A percentile compares a stretch with the other conserved stretches of the same genome.
phyloP scores from a whole-genome alignment of 2,797 vertebrate genomes.

The Trachurus trachurus region DNA sequence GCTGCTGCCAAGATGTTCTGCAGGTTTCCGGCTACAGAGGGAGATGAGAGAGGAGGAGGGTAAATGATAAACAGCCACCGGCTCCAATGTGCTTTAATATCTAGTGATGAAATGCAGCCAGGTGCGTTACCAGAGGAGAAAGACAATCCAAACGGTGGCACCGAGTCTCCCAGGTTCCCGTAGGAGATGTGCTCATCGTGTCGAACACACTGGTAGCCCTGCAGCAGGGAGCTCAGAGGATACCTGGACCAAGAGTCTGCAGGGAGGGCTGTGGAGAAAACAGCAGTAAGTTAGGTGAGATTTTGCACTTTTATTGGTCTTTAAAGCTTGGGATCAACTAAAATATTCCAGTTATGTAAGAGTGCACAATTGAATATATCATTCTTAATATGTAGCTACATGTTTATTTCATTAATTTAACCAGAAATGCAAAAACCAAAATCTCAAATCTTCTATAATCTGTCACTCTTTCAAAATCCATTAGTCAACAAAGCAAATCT shows the following conservation, averaged over 20 bases:
- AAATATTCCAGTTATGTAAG: not conserved
- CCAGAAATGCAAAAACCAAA: no score
- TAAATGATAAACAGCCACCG: not conserved
- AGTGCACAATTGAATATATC: no score
- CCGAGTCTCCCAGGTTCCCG: slow-evolving; percentile 87
- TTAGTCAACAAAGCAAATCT: no score
- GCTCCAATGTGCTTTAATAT: not conserved
- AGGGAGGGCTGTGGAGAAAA: slow-evolving; percentile 38
- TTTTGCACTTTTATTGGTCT: not conserved
- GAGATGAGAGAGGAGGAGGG: not conserved
- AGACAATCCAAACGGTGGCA: slow-evolving; percentile 94
- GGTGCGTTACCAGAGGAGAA: slow-evolving; percentile 91
- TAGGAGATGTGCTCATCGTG: slow-evolving; percentile 92
- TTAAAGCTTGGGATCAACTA: not conserved
- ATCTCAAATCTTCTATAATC: no score
- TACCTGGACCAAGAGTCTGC: slow-evolving; percentile 66
- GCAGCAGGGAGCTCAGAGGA: slow-evolving; percentile 89
- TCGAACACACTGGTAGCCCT: slow-evolving; percentile 86
- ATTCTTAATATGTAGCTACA: no score
- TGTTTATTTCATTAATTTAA: no score
- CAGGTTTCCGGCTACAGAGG: slow-evolving; percentile 79
- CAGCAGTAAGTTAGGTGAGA: not conserved
- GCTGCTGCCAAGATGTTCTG: slow-evolving; percentile 90
- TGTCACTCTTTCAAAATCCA: no score
- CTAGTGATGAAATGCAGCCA: not conserved